A percentile compares a stretch with the other conserved stretches of the same genome.
phyloP scores from a whole-genome alignment of 92 coral and sea anemone genomes.

The Zoanthus sociatus region DNA sequence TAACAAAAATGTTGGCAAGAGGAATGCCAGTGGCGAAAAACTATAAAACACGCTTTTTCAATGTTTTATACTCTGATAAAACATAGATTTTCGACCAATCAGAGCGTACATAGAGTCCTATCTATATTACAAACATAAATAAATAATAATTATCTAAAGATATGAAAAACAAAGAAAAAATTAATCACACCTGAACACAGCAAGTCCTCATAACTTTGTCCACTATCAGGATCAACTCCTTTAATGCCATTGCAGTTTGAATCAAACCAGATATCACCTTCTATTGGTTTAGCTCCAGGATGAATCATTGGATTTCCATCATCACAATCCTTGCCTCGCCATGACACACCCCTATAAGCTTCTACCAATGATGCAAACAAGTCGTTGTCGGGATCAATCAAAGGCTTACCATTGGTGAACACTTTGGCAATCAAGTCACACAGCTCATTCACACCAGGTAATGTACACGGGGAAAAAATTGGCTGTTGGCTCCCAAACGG shows the following conservation, averaged over 20 bases:
- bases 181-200: slow-evolving; percentile 77
- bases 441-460: slow-evolving; percentile 74
- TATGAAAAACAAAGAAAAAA: too few relatives aligned
- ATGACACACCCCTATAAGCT: slow-evolving; percentile 83
- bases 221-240: slow-evolving; percentile 66
- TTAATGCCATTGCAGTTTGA: slow-evolving; percentile 95
- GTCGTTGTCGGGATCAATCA: slow-evolving; percentile 85
- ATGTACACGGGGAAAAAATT: slow-evolving; percentile 79
- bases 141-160: too few relatives aligned
- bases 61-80: too few relatives aligned
- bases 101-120: too few relatives aligned
- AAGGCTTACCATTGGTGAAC: slow-evolving; percentile 73
- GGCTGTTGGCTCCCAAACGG: background rate
- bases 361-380: slow-evolving; percentile 68
- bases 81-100: too few relatives aligned
- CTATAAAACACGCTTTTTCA: too few relatives aligned
- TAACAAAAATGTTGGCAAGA: too few relatives aligned
- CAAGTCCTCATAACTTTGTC: slow-evolving; percentile 80
- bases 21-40: too few relatives aligned
- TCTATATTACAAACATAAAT: too few relatives aligned
- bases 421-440: slow-evolving; percentile 73
- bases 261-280: slow-evolving; percentile 76
- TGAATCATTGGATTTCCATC: slow-evolving; percentile 63
- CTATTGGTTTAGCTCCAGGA: slow-evolving; percentile 84
- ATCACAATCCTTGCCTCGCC: slow-evolving; percentile 95